Conservation (phyloP, 2,888 invertebrate species). For the Schizotus pectinicornis region DNA sequence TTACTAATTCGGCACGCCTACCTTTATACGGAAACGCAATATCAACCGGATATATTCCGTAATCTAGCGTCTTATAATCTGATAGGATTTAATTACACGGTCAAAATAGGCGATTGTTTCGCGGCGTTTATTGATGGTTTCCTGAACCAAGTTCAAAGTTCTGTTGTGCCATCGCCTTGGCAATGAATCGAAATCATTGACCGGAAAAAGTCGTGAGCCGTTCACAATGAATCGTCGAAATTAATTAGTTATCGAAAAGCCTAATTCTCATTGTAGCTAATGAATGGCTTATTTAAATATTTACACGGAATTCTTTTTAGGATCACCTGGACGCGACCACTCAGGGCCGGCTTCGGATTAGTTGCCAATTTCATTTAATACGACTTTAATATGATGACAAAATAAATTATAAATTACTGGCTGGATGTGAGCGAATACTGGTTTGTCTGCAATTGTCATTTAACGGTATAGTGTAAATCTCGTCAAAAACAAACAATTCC, state of each 20-base stretch:
- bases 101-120: no score
- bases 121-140: no score
- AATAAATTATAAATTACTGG: no score
- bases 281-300: slow-evolving; percentile 14
- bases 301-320: slow-evolving; percentile 2
- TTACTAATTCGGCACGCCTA: no score
- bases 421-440: slow-evolving; percentile 11
- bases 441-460: slow-evolving; percentile 29
- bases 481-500: slow-evolving; percentile 31
- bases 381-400: not conserved
- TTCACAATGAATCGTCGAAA: slow-evolving; percentile 2
- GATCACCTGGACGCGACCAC: no score
- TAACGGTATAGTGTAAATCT: slow-evolving; percentile 33
- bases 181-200: slow-evolving; percentile 14
- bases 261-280: slow-evolving; percentile 9
- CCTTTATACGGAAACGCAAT: no score
- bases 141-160: no score
- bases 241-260: slow-evolving; percentile 10
- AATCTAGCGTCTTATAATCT: no score
- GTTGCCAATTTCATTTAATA: not conserved
- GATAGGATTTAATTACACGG: no score
- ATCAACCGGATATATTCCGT: no score
- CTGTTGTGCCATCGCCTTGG: slow-evolving; percentile 1
- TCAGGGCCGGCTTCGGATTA: no score
- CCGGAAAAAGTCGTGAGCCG: not conserved